phyloP scores from a whole-genome alignment of 2,113 vertebrate genomes.

The Rutilus rutilus region DNA sequence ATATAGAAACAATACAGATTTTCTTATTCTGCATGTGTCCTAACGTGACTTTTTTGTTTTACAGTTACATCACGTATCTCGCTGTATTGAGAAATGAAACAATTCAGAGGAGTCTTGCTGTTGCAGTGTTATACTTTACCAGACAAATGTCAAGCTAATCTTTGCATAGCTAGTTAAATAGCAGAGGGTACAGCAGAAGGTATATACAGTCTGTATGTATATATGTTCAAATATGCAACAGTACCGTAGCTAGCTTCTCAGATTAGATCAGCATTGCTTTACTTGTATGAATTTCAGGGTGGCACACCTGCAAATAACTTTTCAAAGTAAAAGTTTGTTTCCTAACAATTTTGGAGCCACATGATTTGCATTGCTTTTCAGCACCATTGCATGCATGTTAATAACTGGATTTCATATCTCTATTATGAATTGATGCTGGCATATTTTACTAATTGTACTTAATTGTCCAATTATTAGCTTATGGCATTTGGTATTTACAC shows the following conservation, averaged over 20 bases:
- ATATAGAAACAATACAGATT: not conserved
- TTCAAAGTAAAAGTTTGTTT: not conserved
- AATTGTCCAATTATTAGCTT: conserved; percentile 18
- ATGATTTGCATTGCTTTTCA: not conserved
- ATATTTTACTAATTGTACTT: not conserved
- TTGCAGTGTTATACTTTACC: not conserved
- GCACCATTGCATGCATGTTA: not conserved
- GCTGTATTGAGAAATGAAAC: not conserved
- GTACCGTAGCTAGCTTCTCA: not conserved
- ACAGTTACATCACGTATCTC: not conserved
- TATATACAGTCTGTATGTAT: not conserved
- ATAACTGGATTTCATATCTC: not conserved
- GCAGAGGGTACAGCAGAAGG: not conserved
- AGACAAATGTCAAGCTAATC: conserved; percentile 26
- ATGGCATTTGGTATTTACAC: conserved; percentile 7
- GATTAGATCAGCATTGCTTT: not conserved
- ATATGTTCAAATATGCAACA: not conserved
- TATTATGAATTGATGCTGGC: not conserved
- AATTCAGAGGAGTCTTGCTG: not conserved
- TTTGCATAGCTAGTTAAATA: conserved; percentile 24
- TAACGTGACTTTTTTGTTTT: not conserved
- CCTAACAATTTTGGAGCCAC: not conserved
- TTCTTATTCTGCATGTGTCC: not conserved
- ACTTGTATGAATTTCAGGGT: not conserved
- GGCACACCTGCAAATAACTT: not conserved